phyloP scores from a whole-genome alignment of 2,888 invertebrate species.

The Nematopogon swammerdamellus region DNA sequence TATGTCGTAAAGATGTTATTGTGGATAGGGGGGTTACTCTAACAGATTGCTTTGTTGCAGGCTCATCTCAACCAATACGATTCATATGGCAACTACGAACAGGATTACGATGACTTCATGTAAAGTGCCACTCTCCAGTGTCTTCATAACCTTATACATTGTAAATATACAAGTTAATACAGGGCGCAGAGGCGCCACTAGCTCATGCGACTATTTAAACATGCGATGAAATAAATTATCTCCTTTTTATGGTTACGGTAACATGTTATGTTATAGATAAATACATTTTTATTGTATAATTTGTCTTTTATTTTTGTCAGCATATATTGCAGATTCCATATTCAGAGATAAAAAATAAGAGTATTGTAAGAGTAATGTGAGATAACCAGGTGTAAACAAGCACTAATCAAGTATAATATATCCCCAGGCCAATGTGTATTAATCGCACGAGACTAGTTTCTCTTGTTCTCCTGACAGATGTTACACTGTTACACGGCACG shows the following conservation, averaged over 20 bases:
- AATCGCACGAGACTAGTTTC: no score
- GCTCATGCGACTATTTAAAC: slow-evolving; percentile 17
- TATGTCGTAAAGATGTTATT: no score
- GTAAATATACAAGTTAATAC: background rate
- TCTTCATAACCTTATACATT: background rate
- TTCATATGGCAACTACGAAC: slow-evolving; percentile 61
- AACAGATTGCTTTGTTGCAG: slow-evolving; percentile 31
- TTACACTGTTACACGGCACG: no score
- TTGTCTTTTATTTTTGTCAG: no score
- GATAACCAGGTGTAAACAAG: no score
- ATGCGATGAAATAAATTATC: slow-evolving; percentile 37
- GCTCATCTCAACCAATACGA: slow-evolving; percentile 65
- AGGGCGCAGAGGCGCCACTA: slow-evolving; percentile 20
- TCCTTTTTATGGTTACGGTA: slow-evolving; percentile 41
- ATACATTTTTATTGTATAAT: slow-evolving; percentile 40
- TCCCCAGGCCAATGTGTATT: no score
- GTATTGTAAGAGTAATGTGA: no score
- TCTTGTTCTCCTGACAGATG: no score
- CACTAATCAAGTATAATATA: no score
- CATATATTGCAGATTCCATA: no score
- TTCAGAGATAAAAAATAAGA: no score
- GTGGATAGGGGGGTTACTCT: no score
- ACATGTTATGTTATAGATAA: slow-evolving; percentile 49
- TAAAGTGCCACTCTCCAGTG: slow-evolving; percentile 31
- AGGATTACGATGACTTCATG: slow-evolving; percentile 79